Evolutionary conservation across 2,888 invertebrate species (phyloP), one percentile per base, ranked within the genome.

Genomic region (Apamea crenata): DNA sequence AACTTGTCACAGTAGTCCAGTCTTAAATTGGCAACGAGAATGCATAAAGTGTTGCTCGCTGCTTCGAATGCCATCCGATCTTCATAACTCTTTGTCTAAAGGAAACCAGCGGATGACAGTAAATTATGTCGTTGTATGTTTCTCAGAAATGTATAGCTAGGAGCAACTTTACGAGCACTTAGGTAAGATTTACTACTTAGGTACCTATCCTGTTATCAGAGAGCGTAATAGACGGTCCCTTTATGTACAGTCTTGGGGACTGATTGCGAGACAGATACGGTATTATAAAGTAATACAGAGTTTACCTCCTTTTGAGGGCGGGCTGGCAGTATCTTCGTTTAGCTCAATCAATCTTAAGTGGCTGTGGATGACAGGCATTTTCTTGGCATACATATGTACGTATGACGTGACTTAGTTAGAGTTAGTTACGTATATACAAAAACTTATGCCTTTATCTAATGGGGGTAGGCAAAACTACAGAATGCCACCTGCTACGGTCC

Each of bases 81-180:
- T 71, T 36, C 29, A 12, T 29, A 36, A 40, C 29, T 77, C 61
- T 63, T 40, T 72, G 71, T 68, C 16, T 68, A 14, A 68, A 69
- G 53, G 0, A 40, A 65, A 70, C 67, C 29, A 56, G 25, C 7
- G n/a, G 36, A 80, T 61, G n/a, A 6, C 18, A 53, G n/a, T 78
- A 67, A 71, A 82, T 78, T 53, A 82, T 50, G 32, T 50, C 47
- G 0, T 63, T n/a, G 16, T 53, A 16, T 75, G 40, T 66, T 69
- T 50, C 47, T 18, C 44, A 70, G 70, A 67, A 76, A 74, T 68
- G 44, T 81, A 36, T 84, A 76, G 66, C 63, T n/a, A 69, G 44
- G 32, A 81, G 69, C 21, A 70, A 63, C 61, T 81, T 84, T 78
- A 81, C 74, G 82, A 85, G 76, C 84, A 85, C 84, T 82, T 78